Base-by-base conservation (phyloP, 1,140 invertebrate genomes). In the Elymnias hypermnestra region DNA sequence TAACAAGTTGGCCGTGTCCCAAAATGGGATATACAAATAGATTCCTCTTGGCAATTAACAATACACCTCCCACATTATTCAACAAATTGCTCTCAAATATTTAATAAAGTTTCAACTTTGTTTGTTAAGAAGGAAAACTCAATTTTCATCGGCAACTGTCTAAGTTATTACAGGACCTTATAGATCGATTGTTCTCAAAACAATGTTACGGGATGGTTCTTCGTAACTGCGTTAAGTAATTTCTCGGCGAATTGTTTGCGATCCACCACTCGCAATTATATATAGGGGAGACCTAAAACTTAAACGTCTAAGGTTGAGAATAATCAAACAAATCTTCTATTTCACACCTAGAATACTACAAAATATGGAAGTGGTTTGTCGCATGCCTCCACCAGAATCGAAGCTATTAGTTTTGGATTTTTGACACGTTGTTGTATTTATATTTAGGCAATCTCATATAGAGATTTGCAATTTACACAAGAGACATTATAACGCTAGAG, bases 21-120 rank as follows among this genome's bases (percentile, higher is more conserved):
- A 54, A 42, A 38, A 47, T 42, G 18, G 44, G 31, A 47, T 35
- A 54, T 43, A 54, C 51, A 43, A 51, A 51, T 51, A 51, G 26
- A 49, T 49, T 49, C 29, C 41, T 28, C 18, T 29, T 37, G 38
- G 44, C 51, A 54, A 54, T 54, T 54, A 54, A 54, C 51, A 35
- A 15, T 45, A 45, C 36, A 45, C 35, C 39, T 21, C 25, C 29
- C 38, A 37, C 46, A 42, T 43, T 36, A 54, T 31, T 38, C 42
- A 31, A 23, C 31, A 42, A 43, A 52, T 21, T 33, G 48, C 39
- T 45, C 26, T 5, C n/a, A 29, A 26, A 29, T 2, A 42, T 12
- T 28, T 35, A 43, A 38, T 36, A 28, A 42, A 43, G 23, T 18
- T 18, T 42, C 17, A 39, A 38, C 31, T 31, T 12, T 41, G 10